phyloP scores from a whole-genome alignment of 2,888 invertebrate species.

The Ochropacha duplaris region DNA sequence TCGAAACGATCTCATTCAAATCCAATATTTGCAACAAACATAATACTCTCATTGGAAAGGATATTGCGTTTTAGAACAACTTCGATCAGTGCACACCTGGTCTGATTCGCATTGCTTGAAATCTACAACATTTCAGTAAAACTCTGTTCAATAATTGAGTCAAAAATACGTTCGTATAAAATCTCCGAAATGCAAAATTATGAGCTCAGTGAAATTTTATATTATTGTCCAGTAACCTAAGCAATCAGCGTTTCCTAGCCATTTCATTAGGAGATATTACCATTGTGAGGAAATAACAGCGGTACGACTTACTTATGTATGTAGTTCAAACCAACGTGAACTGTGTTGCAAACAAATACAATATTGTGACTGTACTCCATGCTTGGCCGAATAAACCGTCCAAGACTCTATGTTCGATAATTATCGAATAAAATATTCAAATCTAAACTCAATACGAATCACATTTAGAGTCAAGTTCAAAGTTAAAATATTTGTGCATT shows the following conservation, averaged over 20 bases:
- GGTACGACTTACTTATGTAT: background rate
- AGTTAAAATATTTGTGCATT: no score
- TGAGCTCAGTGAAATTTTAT: no score
- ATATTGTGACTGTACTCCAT: background rate
- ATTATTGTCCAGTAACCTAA: no score
- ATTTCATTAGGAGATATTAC: background rate
- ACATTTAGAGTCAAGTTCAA: no score
- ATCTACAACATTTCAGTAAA: background rate
- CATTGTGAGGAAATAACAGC: background rate
- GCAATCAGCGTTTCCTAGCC: no score
- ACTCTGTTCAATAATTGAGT: background rate
- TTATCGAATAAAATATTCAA: no score
- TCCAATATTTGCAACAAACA: conserved; percentile 2
- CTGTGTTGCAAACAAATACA: background rate
- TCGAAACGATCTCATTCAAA: conserved; percentile 2
- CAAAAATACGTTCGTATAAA: no score
- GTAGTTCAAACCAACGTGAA: background rate
- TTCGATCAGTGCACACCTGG: background rate
- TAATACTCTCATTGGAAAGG: background rate
- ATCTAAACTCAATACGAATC: no score
- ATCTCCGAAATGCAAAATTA: no score
- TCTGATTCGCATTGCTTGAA: background rate
- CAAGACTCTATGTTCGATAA: no score
- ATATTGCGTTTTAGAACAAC: background rate
- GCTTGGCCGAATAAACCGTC: background rate